phyloP scores from a whole-genome alignment of 2,797 vertebrate genomes.

The Danio choprae region DNA sequence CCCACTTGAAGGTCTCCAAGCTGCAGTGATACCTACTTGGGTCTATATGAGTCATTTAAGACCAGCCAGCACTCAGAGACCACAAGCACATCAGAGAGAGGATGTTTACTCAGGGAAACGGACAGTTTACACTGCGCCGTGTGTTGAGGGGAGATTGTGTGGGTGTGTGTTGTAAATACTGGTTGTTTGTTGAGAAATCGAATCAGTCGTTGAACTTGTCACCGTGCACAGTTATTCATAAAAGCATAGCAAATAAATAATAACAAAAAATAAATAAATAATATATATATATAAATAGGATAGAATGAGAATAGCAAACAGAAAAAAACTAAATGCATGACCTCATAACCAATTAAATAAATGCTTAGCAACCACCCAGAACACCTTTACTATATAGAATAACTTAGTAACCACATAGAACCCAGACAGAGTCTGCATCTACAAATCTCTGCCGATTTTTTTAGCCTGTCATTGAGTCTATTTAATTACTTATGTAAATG shows the following conservation, averaged over 20 bases:
- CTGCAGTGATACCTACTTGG: too few relatives aligned
- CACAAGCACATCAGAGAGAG: neutral
- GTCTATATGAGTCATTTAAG: neutral
- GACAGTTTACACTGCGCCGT: neutral
- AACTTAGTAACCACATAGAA: too few relatives aligned
- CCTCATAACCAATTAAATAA: neutral
- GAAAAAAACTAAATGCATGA: neutral
- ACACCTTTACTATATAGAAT: neutral
- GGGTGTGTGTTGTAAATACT: neutral
- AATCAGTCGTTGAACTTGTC: constrained; percentile 14
- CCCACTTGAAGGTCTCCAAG: too few relatives aligned
- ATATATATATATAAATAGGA: neutral
- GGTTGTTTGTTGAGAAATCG: neutral
- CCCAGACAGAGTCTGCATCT: too few relatives aligned
- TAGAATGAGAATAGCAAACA: neutral
- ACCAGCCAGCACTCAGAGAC: constrained; percentile 2
- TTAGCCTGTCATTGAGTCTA: too few relatives aligned
- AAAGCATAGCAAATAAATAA: neutral
- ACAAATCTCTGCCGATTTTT: too few relatives aligned
- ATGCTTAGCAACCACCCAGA: neutral
- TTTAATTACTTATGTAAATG: too few relatives aligned
- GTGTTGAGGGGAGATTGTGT: neutral
- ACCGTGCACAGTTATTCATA: neutral
- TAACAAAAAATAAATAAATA: neutral
- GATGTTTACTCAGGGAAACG: constrained; percentile 14